Evolutionary conservation across 1,140 invertebrate genomes (phyloP).

Genomic region (Atta texana): DNA sequence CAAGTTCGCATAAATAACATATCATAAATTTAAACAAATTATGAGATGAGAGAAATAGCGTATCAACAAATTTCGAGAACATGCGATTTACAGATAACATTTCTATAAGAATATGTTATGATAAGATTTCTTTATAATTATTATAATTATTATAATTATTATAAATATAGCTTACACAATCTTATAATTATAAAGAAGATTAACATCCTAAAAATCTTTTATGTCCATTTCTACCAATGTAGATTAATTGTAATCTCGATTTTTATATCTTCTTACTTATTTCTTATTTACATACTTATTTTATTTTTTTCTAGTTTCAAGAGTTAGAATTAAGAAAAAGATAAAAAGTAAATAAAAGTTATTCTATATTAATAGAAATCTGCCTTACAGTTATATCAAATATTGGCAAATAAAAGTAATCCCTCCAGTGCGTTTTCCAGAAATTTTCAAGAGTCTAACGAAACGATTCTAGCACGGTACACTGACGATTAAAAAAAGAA

Average conservation of each 20-base stretch:
- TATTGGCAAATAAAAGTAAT: background rate
- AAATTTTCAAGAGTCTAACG: slow-evolving; percentile 48
- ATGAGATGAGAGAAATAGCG: background rate
- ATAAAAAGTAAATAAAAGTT: no score
- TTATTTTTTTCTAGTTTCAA: no score
- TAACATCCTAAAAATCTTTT: background rate
- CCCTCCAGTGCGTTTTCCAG: slow-evolving; percentile 25
- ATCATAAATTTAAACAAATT: slow-evolving; percentile 39
- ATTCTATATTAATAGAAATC: no score
- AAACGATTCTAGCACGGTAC: slow-evolving; percentile 52
- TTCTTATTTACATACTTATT: no score
- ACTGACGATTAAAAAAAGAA: slow-evolving; percentile 45
- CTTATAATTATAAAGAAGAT: background rate
- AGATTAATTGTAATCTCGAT: no score
- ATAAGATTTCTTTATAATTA: background rate
- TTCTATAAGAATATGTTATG: background rate
- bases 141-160: background rate
- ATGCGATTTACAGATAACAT: background rate
- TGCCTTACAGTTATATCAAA: background rate
- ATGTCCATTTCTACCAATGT: no score
- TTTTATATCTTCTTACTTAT: no score
- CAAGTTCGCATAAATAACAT: slow-evolving; percentile 24
- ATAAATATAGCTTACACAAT: no score
- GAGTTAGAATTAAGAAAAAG: no score
- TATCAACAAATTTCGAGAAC: slow-evolving; percentile 20